Evolutionary conservation across 2,113 vertebrate genomes (phyloP), one percentile per base, ranked within the genome.

Genomic region (Orientallactaga bullata): DNA sequence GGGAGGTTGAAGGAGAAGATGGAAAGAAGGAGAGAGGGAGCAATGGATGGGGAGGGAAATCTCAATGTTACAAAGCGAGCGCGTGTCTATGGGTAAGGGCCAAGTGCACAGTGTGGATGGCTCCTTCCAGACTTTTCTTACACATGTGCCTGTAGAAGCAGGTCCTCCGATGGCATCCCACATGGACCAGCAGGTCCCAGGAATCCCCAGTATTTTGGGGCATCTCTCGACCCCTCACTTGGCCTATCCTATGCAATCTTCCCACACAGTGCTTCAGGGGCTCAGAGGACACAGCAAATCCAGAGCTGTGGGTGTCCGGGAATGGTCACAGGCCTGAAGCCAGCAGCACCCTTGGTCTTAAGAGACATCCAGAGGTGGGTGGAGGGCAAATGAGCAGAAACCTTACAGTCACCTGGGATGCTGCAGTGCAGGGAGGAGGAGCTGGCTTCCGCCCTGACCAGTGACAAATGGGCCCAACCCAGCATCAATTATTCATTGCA

Each of bases 401-500:
- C 35, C 26, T 3, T 5, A 15, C 65, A 65, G 71, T 83, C 76
- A 95, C 94, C 79, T 1, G 68, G 79, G 94, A 88, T 32, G 80
- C 55, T n/a, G 47, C 74, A 1, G 6, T 55, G 60, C 69, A 88
- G 3, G 24, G 77, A 83, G 7, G 9, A 9, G 74, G 24, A 47
- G 21, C 69, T 20, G 0, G 0, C 79, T 72, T 8, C 85, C 73
- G 21, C 37, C 65, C 81, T 58, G 79, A 71, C 80, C 77, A 63
- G 80, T 89, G 94, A 86, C 42, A 91, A 85, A 58, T 4, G 1
- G 35, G 35, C 35, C 39, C 58, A 73, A 88, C 51, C 60, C 35
- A 18, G 3, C 66, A 60, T 95, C 21, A 95, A 94, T 89, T 87
- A 86, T 76, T 89, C 91, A 88, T 76, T 23, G 20, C 63, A 15